Evolutionary conservation across 2,797 vertebrate genomes (phyloP).

Genomic region (Notamacropus eugenii): DNA sequence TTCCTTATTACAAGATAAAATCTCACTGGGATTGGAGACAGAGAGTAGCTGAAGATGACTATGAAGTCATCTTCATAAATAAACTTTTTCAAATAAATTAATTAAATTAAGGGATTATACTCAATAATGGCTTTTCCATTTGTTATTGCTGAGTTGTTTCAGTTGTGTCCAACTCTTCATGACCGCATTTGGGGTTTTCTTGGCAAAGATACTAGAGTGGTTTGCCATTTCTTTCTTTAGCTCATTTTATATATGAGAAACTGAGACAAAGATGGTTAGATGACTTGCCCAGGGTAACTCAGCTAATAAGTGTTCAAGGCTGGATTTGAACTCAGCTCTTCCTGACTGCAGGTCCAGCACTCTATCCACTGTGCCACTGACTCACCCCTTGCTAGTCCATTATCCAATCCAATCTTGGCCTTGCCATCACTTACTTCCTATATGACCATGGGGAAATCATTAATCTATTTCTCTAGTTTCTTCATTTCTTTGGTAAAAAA

Average conservation of each 20-base stretch:
- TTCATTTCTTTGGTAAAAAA: not conserved
- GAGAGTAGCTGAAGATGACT: not conserved
- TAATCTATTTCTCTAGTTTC: not conserved
- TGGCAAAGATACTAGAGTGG: not conserved
- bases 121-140: not conserved
- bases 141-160: not conserved
- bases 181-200: not conserved
- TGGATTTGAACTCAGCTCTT: not conserved
- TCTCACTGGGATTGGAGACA: not conserved
- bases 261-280: not conserved
- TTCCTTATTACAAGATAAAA: not conserved
- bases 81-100: not conserved
- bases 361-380: not conserved
- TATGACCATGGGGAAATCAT: not conserved
- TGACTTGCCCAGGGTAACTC: not conserved
- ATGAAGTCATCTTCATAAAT: not conserved
- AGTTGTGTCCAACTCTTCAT: not conserved
- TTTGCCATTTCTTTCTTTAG: not conserved
- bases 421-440: not conserved
- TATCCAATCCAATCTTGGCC: not conserved
- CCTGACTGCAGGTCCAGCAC: not conserved
- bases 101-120: not conserved
- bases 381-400: not conserved
- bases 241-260: not conserved
- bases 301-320: not conserved